Base-by-base conservation (phyloP, 2,113 vertebrate species). In the Camelus dromedarius region DNA sequence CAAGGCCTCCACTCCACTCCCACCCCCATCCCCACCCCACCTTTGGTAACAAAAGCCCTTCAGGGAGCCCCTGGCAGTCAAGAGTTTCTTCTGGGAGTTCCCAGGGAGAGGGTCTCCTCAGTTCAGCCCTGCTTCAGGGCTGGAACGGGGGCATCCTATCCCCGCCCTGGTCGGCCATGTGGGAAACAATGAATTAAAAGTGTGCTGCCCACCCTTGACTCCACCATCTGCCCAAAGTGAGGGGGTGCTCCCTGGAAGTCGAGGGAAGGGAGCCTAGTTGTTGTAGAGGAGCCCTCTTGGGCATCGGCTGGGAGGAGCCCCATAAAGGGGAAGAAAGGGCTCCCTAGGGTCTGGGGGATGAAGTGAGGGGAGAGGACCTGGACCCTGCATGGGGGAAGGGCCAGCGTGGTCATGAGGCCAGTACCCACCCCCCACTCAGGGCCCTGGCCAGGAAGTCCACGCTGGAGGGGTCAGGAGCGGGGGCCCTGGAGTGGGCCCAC, bases 31-130 rank as follows among this genome's bases (percentile, higher is more conserved):
- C 91, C 89, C 80, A 97, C 96, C 97, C 98, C 94, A 98, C 98
- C 99, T 99, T 99, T 99, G 99, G 99, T 99, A 99, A 98, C 22
- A 97, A 97, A 98, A 99, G 98, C 98, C 99, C 98, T 99, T 98
- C 98, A 97, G 98, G 98, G 98, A 98, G 96, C 95, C 97, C 95
- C 97, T 69, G 42, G 80, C 11, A 50, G 95, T 97, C 93, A 95
- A 94, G 96, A 88, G 96, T 96, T 96, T 91, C 95, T 93, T 96
- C 82, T 92, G 95, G 96, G 91, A 84, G 66, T 86, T 79, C 89
- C 93, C 93, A 96, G 95, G 89, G 92, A 79, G 48, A 83, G 95
- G 95, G 97, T 96, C 96, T 97, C 97, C 97, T 98, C 97, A 96
- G 85, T 66, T 95, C 93, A 80, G 94, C 97, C 98, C 97, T 60